Evolutionary conservation across 2,113 vertebrate genomes (phyloP).

Genomic region (Cacatua alba): DNA sequence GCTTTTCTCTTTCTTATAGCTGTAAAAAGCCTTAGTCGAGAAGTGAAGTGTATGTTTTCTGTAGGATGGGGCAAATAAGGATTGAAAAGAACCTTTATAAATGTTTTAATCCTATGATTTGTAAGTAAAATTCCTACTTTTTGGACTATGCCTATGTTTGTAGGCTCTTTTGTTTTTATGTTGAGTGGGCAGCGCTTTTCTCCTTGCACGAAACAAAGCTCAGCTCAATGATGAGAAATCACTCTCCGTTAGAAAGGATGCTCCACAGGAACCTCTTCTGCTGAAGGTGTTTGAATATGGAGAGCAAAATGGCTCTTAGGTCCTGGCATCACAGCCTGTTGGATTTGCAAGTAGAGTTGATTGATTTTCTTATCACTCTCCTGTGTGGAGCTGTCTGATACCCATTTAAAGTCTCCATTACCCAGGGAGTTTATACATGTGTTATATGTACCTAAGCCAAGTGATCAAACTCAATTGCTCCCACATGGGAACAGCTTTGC

Average conservation of each 20-base stretch:
- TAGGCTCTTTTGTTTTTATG: neutral
- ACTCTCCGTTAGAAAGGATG: neutral
- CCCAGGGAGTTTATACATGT: neutral
- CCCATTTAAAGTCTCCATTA: neutral
- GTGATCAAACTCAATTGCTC: neutral
- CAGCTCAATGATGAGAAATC: neutral
- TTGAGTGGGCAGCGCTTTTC: neutral
- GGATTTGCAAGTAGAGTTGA: neutral
- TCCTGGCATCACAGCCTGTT: neutral
- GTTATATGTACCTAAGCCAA: too few species aligned
- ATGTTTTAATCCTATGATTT: neutral
- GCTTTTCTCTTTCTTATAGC: neutral
- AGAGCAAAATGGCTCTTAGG: neutral
- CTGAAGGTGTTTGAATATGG: neutral
- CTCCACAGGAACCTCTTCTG: neutral
- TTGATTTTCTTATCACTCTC: constrained; percentile 13
- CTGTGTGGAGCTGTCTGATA: neutral
- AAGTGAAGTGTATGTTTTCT: neutral
- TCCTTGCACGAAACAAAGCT: neutral
- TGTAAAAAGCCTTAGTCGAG: neutral
- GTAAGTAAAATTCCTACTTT: neutral
- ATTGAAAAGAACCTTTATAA: neutral
- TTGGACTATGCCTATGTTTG: neutral
- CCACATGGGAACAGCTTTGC: neutral
- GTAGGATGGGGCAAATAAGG: neutral